phyloP scores from a whole-genome alignment of 2,113 vertebrate genomes.

The Eptesicus fuscus region DNA sequence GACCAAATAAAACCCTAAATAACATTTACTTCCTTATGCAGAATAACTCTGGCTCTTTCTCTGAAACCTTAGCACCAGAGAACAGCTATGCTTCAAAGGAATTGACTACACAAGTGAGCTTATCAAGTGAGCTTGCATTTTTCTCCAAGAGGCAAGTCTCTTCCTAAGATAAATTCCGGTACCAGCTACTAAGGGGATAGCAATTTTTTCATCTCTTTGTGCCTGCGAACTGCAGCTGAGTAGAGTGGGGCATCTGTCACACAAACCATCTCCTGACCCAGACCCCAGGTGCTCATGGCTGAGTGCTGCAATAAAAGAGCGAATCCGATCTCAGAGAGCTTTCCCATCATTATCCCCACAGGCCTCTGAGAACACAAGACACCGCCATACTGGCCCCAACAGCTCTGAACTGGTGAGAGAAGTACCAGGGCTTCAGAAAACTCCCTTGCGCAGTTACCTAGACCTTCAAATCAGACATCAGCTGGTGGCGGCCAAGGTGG shows the following conservation, averaged over 20 bases:
- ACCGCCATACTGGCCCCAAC: accelerated
- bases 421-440: not conserved
- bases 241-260: not conserved
- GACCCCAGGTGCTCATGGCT: not conserved
- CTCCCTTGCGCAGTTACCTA: not conserved
- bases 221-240: not conserved
- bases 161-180: conserved; percentile 7
- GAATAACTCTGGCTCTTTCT: conserved; percentile 4
- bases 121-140: not conserved
- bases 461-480: not conserved
- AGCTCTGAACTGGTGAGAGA: not conserved
- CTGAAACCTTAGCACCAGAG: not conserved
- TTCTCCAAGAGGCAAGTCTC: not conserved
- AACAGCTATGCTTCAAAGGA: conserved; percentile 4
- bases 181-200: not conserved
- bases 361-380: not conserved
- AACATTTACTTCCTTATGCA: not conserved
- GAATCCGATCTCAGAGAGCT: not conserved
- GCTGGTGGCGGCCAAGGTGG: not conserved
- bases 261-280: not conserved
- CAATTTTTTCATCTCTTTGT: not conserved
- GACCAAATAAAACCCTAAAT: not conserved
- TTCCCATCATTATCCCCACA: not conserved
- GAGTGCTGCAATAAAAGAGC: conserved; percentile 12
- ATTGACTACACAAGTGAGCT: not conserved